These are phyloP conservation scores for Aplysia californica DNA, from an alignment of 1,140 invertebrate species.

Conservation along the genomic window DNA sequence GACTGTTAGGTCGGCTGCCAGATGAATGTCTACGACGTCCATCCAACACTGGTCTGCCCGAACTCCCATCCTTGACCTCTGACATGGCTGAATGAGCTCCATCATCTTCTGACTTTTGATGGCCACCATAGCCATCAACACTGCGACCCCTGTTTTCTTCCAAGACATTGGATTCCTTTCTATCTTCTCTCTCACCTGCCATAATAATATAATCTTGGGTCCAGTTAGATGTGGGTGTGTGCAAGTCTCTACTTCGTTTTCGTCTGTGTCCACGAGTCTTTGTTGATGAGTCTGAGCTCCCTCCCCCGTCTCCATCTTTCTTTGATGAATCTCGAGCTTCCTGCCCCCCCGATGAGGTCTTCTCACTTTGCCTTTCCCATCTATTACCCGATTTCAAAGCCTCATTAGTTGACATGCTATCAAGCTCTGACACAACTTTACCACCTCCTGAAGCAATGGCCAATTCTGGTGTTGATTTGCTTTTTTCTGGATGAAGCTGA, in stretches of 20 bases:
- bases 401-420: background rate
- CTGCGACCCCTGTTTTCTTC: slow-evolving; percentile 1
- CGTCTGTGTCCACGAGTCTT: slow-evolving; percentile 34
- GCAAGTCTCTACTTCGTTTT: slow-evolving; percentile 40
- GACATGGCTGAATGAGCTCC: slow-evolving; percentile 16
- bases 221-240: slow-evolving; percentile 30
- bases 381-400: background rate
- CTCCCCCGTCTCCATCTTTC: background rate
- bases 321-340: background rate
- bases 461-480: background rate
- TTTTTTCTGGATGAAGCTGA: background rate
- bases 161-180: background rate
- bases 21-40: slow-evolving; percentile 43
- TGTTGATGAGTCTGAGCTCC: slow-evolving; percentile 1
- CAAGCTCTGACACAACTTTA: background rate
- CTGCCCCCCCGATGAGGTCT: background rate
- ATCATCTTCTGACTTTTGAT: slow-evolving; percentile 6
- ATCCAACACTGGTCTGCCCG: slow-evolving; percentile 45
- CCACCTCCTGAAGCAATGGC: background rate
- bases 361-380: background rate
- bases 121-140: slow-evolving; percentile 6
- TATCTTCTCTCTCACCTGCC: background rate
- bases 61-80: slow-evolving; percentile 6
- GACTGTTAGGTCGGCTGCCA: slow-evolving; percentile 48
- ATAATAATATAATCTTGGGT: slow-evolving; percentile 25